phyloP scores from a whole-genome alignment of 2,113 vertebrate species.

The Silurus glanis region DNA sequence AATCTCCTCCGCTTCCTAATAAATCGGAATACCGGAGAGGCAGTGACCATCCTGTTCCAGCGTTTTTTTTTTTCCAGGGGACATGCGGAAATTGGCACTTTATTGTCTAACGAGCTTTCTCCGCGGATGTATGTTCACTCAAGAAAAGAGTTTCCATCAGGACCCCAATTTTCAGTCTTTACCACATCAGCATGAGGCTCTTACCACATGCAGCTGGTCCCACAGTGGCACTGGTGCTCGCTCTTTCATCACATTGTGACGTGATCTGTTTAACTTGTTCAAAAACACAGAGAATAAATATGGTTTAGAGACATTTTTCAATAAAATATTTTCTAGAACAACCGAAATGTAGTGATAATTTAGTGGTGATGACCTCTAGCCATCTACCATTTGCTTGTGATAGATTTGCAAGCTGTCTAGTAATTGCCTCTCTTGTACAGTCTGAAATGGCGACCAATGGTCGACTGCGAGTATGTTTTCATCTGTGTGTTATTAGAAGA shows the following conservation, averaged over 20 bases:
- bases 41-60: slow-evolving; percentile 35
- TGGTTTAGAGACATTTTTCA: neutral
- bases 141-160: slow-evolving; percentile 29
- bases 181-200: slow-evolving; percentile 25
- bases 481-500: too few relatives aligned
- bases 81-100: slow-evolving; percentile 36
- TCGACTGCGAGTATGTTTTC: too few relatives aligned
- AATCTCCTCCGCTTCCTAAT: slow-evolving; percentile 15
- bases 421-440: too few relatives aligned
- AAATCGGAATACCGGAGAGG: slow-evolving; percentile 33
- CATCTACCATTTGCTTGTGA: neutral
- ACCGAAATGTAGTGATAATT: neutral
- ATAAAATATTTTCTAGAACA: neutral
- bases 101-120: slow-evolving; percentile 6
- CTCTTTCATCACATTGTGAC: neutral
- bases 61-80: neutral
- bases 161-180: slow-evolving; percentile 31
- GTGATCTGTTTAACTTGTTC: neutral
- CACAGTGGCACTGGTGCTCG: neutral
- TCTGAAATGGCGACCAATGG: too few relatives aligned
- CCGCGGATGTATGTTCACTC: slow-evolving; percentile 2
- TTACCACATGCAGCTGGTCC: slow-evolving; percentile 30
- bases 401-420: neutral
- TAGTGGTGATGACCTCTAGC: neutral
- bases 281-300: neutral